Conservation (phyloP, 2,888 invertebrate species). For the Lasioglossum oenotherae region DNA sequence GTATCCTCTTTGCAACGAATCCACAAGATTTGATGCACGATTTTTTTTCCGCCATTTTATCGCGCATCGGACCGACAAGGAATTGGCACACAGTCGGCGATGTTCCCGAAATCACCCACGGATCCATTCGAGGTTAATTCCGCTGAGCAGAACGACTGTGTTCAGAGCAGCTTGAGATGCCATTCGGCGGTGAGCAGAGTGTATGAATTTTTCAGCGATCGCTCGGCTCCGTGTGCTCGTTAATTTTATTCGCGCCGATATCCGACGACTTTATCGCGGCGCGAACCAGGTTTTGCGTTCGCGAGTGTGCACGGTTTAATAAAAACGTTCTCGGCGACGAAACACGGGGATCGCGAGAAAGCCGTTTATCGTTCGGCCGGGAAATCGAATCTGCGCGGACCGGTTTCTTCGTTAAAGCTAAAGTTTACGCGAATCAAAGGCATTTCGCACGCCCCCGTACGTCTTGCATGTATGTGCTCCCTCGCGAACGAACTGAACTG, state of each 20-base stretch:
- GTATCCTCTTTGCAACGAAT: background rate
- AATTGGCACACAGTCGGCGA: background rate
- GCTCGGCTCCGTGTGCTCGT: conserved; percentile 7
- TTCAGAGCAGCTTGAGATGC: background rate
- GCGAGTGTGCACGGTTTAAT: conserved; percentile 17
- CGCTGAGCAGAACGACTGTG: background rate
- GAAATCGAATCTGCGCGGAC: conserved; percentile 44
- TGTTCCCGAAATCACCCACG: background rate
- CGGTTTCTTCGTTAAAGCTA: conserved; percentile 49
- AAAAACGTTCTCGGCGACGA: conserved; percentile 18
- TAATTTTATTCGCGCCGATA: conserved; percentile 26
- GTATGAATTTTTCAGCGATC: conserved; percentile 11
- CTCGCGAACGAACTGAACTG: background rate
- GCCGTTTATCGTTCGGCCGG: conserved; percentile 23
- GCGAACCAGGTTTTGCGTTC: background rate
- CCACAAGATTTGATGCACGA: background rate
- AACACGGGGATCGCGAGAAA: conserved; percentile 15
- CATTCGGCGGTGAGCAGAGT: background rate
- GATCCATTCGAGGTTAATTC: background rate
- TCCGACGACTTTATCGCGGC: conserved; percentile 9
- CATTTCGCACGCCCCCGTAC: conserved; percentile 9
- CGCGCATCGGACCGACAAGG: background rate
- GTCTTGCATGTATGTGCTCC: conserved; percentile 16
- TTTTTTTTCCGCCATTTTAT: background rate
- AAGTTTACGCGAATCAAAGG: conserved; percentile 43